Conservation (phyloP, 2,113 vertebrate species). For the Calyptomena viridis region DNA sequence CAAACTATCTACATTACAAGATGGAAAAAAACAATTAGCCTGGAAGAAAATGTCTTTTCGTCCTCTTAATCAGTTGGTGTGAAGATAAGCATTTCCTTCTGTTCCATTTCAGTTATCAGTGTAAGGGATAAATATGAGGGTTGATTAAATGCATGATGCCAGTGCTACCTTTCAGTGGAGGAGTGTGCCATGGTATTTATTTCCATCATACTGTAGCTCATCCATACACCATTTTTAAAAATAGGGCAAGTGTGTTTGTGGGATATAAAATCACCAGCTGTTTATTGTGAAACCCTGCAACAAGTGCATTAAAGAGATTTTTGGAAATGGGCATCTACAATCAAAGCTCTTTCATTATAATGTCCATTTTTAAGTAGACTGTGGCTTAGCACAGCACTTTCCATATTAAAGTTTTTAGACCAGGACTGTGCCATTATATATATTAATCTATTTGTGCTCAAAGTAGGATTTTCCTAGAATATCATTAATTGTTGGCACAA, state of each 20-base stretch:
- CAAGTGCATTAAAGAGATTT: conserved; percentile 15
- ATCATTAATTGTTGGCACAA: background rate
- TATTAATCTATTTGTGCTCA: conserved; percentile 37
- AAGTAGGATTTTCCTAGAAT: conserved; percentile 21
- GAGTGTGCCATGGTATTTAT: background rate
- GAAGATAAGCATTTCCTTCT: background rate
- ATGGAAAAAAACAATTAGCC: background rate
- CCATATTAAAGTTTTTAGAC: conserved; percentile 26
- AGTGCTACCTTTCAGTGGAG: background rate
- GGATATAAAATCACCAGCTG: background rate
- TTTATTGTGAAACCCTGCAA: background rate
- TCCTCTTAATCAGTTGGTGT: background rate
- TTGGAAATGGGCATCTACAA: background rate
- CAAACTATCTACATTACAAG: background rate
- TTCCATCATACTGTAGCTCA: background rate
- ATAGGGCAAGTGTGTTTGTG: background rate
- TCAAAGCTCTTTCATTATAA: background rate
- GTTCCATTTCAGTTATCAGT: background rate
- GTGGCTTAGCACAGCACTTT: conserved; percentile 29
- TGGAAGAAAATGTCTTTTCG: background rate
- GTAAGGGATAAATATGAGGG: background rate
- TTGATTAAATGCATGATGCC: background rate
- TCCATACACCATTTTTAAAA: background rate
- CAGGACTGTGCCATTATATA: conserved; percentile 6
- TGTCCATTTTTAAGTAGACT: background rate